Conservation (phyloP, 35 echinoderm and acorn worm species). For the Diadema setosum region DNA sequence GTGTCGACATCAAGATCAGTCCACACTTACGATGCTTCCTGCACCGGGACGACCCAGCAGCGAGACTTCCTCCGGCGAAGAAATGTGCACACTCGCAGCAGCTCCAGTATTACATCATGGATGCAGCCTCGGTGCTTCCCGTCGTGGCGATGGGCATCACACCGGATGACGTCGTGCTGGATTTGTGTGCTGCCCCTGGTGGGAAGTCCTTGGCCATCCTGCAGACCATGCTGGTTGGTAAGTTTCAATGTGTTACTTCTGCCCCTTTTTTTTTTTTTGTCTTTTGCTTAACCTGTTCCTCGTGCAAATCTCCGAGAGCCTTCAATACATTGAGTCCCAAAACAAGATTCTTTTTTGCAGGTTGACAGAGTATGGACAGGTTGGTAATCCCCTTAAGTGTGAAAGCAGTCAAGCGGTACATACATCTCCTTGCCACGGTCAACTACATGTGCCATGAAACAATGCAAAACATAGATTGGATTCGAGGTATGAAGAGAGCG, state of each 20-base stretch:
- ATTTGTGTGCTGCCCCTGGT: slow-evolving; percentile 85
- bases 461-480: too few species aligned
- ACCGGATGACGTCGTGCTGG: slow-evolving; percentile 52
- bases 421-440: too few species aligned
- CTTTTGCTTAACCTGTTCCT: too few species aligned
- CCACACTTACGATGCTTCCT: slow-evolving; percentile 58
- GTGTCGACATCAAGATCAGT: slow-evolving; percentile 21
- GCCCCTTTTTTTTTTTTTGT: neutral
- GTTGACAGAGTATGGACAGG: too few species aligned
- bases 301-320: too few species aligned
- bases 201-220: slow-evolving; percentile 80
- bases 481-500: too few species aligned
- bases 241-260: neutral
- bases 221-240: slow-evolving; percentile 57
- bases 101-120: slow-evolving; percentile 80
- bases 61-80: slow-evolving; percentile 60
- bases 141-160: slow-evolving; percentile 73
- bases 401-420: too few species aligned
- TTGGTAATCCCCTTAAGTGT: too few species aligned
- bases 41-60: neutral
- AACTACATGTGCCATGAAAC: too few species aligned
- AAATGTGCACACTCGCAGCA: neutral
- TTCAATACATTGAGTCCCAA: too few species aligned
- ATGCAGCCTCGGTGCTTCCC: slow-evolving; percentile 80
- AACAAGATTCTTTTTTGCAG: too few species aligned